These are phyloP conservation scores for Drosophila orosa DNA, from an alignment of 1,140 invertebrate species.

Conservation along the genomic window DNA sequence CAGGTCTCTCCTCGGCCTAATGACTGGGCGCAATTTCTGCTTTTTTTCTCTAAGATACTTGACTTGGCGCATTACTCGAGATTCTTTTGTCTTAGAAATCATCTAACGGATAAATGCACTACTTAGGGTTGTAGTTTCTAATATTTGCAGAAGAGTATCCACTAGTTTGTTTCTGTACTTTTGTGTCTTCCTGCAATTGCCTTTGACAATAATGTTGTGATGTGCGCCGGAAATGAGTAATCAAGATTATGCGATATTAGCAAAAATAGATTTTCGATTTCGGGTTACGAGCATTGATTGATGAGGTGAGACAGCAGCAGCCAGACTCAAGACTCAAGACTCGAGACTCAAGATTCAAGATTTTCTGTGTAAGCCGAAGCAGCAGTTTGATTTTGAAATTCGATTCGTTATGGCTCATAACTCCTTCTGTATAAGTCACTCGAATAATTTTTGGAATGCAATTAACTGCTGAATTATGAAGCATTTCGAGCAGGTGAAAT, in stretches of 20 bases:
- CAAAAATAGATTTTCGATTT: constrained; percentile 66
- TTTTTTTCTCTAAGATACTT: constrained; percentile 54
- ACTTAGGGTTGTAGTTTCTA: constrained; percentile 8
- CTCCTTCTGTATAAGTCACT: constrained; percentile 49
- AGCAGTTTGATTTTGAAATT: constrained; percentile 45
- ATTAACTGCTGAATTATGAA: constrained; percentile 68
- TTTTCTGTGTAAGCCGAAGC: constrained; percentile 24
- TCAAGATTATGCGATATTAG: constrained; percentile 82
- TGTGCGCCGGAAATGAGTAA: constrained; percentile 81
- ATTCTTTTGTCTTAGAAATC: constrained; percentile 72
- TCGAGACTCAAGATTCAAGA: constrained; percentile 20
- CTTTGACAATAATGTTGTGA: constrained; percentile 72
- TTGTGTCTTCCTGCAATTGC: constrained; percentile 45
- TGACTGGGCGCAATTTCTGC: constrained; percentile 69
- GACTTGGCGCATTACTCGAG: constrained; percentile 52
- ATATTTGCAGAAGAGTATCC: constrained; percentile 46
- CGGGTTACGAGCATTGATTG: constrained; percentile 64
- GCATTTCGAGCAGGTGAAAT: constrained; percentile 61
- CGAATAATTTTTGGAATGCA: constrained; percentile 49
- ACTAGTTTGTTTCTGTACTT: constrained; percentile 9
- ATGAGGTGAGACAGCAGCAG: constrained; percentile 66
- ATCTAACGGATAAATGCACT: constrained; percentile 53
- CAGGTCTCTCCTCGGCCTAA: constrained; percentile 53
- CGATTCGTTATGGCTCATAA: constrained; percentile 45
- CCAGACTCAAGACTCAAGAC: constrained; percentile 18